These are phyloP conservation scores for Choreutis nemorana DNA, from an alignment of 2,888 invertebrate genomes.

Conservation along the genomic window DNA sequence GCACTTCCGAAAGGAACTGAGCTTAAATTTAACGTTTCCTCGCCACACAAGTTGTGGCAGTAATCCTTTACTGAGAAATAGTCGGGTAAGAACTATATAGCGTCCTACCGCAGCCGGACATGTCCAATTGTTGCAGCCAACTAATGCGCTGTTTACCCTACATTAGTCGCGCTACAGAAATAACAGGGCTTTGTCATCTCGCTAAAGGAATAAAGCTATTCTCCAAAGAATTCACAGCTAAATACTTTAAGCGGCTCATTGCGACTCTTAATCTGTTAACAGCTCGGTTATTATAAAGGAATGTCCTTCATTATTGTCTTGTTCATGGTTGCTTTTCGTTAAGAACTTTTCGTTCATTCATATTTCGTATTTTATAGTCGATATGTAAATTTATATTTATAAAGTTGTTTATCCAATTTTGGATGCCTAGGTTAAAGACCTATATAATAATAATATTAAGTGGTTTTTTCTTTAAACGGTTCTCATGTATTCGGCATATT, in stretches of 20 bases:
- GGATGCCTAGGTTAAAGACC: too few relatives aligned
- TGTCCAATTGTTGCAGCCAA: conserved; percentile 38
- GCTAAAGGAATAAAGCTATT: conserved; percentile 26
- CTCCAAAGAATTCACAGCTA: conserved; percentile 22
- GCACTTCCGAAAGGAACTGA: conserved; percentile 33
- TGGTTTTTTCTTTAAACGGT: too few relatives aligned
- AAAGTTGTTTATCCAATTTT: too few relatives aligned
- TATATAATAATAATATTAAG: too few relatives aligned
- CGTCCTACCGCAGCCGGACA: conserved; percentile 27
- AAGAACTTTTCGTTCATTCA: too few relatives aligned
- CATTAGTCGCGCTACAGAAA: conserved; percentile 39
- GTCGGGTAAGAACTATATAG: conserved; percentile 43
- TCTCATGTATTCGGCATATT: too few relatives aligned
- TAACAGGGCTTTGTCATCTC: conserved; percentile 34
- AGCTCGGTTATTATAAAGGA: conserved; percentile 3
- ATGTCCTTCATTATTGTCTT: too few relatives aligned
- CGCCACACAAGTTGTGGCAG: conserved; percentile 47
- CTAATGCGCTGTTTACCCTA: conserved; percentile 52
- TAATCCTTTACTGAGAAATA: conserved; percentile 37
- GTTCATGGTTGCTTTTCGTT: too few relatives aligned
- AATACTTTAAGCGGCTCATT: conserved; percentile 9
- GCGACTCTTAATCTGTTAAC: conserved; percentile 5
- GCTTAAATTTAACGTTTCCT: conserved; percentile 23
- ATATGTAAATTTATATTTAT: too few relatives aligned
- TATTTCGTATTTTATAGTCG: too few relatives aligned